Evolutionary conservation across 2,797 vertebrate species (phyloP).

Genomic region (Lacerta bilineata): DNA sequence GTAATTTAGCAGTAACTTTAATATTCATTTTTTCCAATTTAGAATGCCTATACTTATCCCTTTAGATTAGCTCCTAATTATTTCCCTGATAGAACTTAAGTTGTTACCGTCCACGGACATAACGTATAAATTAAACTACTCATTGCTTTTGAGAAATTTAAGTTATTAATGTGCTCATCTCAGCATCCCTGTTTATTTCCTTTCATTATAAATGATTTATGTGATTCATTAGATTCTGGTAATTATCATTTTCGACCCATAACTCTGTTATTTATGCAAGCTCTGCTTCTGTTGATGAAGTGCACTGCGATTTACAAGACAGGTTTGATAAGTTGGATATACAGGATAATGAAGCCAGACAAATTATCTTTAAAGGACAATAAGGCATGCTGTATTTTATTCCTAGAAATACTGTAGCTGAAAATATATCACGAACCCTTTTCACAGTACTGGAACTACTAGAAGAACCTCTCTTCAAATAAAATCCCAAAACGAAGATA

Average conservation of each 20-base stretch:
- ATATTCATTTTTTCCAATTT: constrained; percentile 72
- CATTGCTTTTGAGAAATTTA: constrained; percentile 64
- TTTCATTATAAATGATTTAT: constrained; percentile 83
- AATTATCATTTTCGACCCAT: constrained; percentile 81
- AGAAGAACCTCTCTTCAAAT: neutral
- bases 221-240: constrained; percentile 80
- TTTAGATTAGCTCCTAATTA: constrained; percentile 79
- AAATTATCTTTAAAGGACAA: constrained; percentile 65
- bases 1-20: constrained; percentile 66
- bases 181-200: constrained; percentile 74
- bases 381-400: constrained; percentile 53
- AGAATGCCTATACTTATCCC: constrained; percentile 63
- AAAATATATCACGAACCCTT: constrained; percentile 36
- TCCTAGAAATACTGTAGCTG: constrained; percentile 27
- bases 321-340: constrained; percentile 62
- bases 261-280: constrained; percentile 72
- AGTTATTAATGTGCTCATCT: constrained; percentile 78
- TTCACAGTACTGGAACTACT: neutral
- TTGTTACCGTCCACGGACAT: constrained; percentile 69
- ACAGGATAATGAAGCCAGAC: constrained; percentile 66
- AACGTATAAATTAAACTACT: constrained; percentile 76
- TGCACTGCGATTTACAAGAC: constrained; percentile 57
- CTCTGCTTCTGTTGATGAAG: constrained; percentile 70
- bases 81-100: constrained; percentile 72
- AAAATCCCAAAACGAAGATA: neutral